Evolutionary conservation across 2,797 vertebrate genomes (phyloP), one percentile per base, ranked within the genome.

Genomic region (Cygnus olor): DNA sequence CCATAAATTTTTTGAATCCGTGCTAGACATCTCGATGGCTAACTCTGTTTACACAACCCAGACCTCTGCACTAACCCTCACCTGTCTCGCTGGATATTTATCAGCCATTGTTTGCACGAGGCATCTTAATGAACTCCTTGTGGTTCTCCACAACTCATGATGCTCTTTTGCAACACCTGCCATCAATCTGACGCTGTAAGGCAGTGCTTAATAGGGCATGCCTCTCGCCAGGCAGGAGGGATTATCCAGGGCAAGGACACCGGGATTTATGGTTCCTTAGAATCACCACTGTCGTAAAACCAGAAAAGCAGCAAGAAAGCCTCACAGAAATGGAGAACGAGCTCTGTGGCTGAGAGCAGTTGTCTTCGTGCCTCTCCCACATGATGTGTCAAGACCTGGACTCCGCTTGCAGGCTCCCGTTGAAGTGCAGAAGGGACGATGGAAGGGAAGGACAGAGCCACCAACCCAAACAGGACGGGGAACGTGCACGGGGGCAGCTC

Each of bases 301-400:
- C 42, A 84, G 56, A 77, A 85, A 80, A 85, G 18, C 49, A 38
- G 20, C 15, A 56, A 40, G 76, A 70, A 91, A 87, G 44, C 18
- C 27, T 90, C 44, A 64, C 51, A 53, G 53, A 81, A 79, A 70
- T 3, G 7, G 45, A 58, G 80, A 86, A 63, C 9, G 9, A 6
- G 18, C 18, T 12, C 45, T 65, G 28, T 58, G 74, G 24, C 60
- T 66, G 82, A 71, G 42, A 66, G 7, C 21, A 6, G 56, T 65
- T 82, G 51, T 58, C 57, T 79, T 49, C 32, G 44, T 58, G 61
- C 36, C 21, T 60, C 68, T 81, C 82, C 47, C 80, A 80, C 69
- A 68, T 4, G 2, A 11, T 0, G 0, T 6, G 5, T 34, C 63
- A 44, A 66, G 24, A 22, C 42, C 24, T 13, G 34, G 58, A 22